Base-by-base conservation (phyloP, 1,140 invertebrate species). In the Acromyrmex echinatior region DNA sequence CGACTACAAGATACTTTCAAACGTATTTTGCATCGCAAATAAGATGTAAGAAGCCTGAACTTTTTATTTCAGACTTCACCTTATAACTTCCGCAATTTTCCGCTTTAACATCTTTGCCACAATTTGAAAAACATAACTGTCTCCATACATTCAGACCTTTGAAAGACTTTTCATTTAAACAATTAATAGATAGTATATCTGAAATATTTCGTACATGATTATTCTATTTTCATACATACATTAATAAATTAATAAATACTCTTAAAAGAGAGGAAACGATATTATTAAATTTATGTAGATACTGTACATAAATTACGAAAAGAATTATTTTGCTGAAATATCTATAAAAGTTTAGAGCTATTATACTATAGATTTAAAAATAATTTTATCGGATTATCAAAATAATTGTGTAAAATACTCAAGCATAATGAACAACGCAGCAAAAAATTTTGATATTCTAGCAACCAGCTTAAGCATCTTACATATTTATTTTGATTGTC, bases 21-120 rank as follows among this genome's bases (percentile, higher is more conserved):
- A 14, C 28, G 80, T 76, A 84, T 76, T 84, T 84, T 84, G 80
- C 80, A 84, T 84, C 70, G 80, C 80, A 84, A 84, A 84, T 84
- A 84, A 84, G 80, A 76, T 14, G 39, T 25, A 62, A 51, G 68
- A 74, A 73, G 56, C 14, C 39, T 49, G 56, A 74, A 84, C 70
- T 76, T 84, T 84, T 84, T 51, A 84, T 84, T 84, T 63, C 53
- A 51, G 66, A 39, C 39, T 51, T 62, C 56, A 25, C 35, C 53
- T 18, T 74, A 21, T 31, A 49, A 60, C 80, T 82, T 58, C 12
- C 53, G 53, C 35, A 82, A 73, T 74, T 84, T 84, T 74, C 70
- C 28, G 39, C 80, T n/a, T 60, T 76, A 84, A 84, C 56, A 21
- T 84, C 58, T 84, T n/a, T 28, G 21, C 18, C 53, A 25, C 39